Conservation (phyloP, 2,113 vertebrate species). For the Origma solitaria region DNA sequence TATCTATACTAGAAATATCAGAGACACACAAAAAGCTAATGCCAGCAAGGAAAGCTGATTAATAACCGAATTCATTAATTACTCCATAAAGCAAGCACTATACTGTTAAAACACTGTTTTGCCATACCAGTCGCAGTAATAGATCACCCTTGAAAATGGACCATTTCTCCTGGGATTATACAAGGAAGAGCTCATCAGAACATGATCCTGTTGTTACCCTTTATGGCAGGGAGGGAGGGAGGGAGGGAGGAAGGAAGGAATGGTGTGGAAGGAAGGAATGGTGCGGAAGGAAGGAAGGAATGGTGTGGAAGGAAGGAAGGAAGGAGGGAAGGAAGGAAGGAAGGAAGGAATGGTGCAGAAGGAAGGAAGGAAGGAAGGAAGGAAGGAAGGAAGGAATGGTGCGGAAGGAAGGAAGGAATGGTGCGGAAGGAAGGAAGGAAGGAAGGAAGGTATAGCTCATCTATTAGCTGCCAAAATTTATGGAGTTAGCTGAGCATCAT, state of each 20-base stretch:
- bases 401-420: too few relatives aligned
- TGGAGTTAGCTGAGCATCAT: not conserved
- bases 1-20: not conserved
- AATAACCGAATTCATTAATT: not conserved
- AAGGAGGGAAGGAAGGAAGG: not conserved
- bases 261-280: not conserved
- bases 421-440: not conserved
- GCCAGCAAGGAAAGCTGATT: not conserved
- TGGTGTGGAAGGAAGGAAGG: not conserved
- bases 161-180: not conserved
- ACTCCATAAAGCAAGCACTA: not conserved
- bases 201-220: not conserved
- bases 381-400: not conserved
- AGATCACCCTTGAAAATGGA: not conserved
- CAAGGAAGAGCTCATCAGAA: not conserved
- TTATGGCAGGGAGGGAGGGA: not conserved
- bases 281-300: not conserved
- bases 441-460: accelerated
- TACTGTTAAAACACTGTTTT: not conserved
- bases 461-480: not conserved
- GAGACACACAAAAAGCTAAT: not conserved
- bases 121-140: not conserved
- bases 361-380: too few relatives aligned
- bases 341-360: too few relatives aligned
- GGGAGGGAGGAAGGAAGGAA: not conserved